Base-by-base conservation (phyloP, 37 sponge, comb jelly and placozoan species). In the Corticium candelabrum region DNA sequence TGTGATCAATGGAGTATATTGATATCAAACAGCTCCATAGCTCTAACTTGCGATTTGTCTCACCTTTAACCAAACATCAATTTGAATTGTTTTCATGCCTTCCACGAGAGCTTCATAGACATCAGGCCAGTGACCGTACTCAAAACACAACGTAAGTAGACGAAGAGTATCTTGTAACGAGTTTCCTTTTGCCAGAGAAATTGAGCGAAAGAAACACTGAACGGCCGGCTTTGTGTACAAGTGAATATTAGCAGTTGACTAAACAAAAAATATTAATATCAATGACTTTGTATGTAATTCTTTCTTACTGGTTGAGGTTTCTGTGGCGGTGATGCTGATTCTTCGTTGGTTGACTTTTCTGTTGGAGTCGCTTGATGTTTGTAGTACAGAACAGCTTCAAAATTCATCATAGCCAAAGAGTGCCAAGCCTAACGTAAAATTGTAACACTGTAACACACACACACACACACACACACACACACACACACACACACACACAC, bases 341-440 rank as follows among this genome's bases (percentile, higher is more conserved):
- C 62, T 50, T 50, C 62, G 62, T 50, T 21, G 62, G 62, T 21
- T 50, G 21, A 50, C 62, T 50, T n/a, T n/a, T n/a, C n/a, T n/a
- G n/a, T n/a, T n/a, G n/a, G 11, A 11, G 11, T 43, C 11, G 68
- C 68, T 50, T 80, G 37, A 78, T 90, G 85, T 78, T 84, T 90
- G 74, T 83, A 83, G 36, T 82, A 84, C 41, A 88, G 83, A 0
- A 92, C 82, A 11, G 96, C 96, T 72, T 97, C 88, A 69, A 93
- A 91, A 89, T 94, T 97, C 86, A 94, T 94, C 77, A 86, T 89
- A 76, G 99, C 99, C 94, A 91, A 97, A 21, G 86, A 78, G 50
- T 97, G 94, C 99, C 99, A 97, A 37, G 90, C 95, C 73, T 70
- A 70, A 7, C 4, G 11, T 21, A 5, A 43, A 11, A 43, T 43